These are phyloP conservation scores for Montipora capricornis DNA, from an alignment of 64 coral and sea anemone species.

Conservation along the genomic window DNA sequence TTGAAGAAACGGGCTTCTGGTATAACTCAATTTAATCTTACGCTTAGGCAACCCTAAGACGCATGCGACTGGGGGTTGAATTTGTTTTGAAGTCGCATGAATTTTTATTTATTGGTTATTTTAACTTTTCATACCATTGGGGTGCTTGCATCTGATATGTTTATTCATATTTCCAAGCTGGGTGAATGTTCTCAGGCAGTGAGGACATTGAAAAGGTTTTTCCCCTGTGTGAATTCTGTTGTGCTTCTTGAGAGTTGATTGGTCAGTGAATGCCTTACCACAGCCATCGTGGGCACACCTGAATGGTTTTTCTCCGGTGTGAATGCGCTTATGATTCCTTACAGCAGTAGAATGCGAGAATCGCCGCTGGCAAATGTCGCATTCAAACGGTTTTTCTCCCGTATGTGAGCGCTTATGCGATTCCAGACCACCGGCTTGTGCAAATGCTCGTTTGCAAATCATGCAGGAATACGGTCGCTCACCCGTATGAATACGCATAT, in stretches of 20 bases:
- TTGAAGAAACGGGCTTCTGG: no score
- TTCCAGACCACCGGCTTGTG: constrained; percentile 87
- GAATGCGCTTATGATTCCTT: constrained; percentile 70
- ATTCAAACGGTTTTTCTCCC: constrained; percentile 83
- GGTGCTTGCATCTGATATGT: constrained; percentile 58
- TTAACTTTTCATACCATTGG: background rate
- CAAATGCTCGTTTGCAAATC: constrained; percentile 62
- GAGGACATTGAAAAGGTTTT: constrained; percentile 71
- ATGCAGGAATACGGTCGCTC: constrained; percentile 80
- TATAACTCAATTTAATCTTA: no score
- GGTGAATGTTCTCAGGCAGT: constrained; percentile 68
- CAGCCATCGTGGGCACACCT: constrained; percentile 51
- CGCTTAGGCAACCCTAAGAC: no score
- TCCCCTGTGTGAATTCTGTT: constrained; percentile 74
- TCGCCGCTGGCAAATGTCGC: constrained; percentile 56
- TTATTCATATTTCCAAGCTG: constrained; percentile 91
- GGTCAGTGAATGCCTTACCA: constrained; percentile 67
- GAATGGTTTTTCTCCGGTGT: constrained; percentile 84
- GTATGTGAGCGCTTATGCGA: constrained; percentile 79
- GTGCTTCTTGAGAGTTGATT: constrained; percentile 79
- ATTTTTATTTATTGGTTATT: background rate
- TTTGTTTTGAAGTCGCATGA: no score
- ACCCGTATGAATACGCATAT: constrained; percentile 78
- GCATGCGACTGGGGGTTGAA: no score
- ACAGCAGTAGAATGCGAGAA: constrained; percentile 89